A percentile compares a stretch with the other conserved stretches of the same genome.
Conservation (phyloP, 2,797 vertebrate species). For the Sebastes trivittatus region DNA sequence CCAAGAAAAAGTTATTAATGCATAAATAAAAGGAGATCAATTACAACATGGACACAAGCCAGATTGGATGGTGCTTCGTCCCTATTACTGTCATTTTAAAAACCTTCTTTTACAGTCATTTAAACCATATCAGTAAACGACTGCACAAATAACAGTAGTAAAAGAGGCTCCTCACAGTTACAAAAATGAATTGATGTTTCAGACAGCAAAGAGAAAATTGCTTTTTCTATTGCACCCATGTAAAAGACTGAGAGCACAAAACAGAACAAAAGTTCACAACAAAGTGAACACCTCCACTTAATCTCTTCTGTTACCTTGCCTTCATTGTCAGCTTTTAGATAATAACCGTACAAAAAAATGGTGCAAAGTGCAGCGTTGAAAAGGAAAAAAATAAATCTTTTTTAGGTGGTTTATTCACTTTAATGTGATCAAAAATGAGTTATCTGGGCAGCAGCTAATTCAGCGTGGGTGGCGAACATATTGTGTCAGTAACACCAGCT, state of each 20-base stretch:
- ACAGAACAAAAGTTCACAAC: background rate
- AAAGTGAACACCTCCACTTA: background rate
- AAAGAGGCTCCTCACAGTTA: background rate
- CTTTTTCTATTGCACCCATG: background rate
- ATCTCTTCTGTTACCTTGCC: background rate
- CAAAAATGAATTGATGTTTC: background rate
- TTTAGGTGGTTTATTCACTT: background rate
- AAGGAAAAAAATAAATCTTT: background rate
- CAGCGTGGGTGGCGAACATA: slow-evolving; percentile 37
- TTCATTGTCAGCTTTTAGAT: background rate
- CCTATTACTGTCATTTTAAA: background rate
- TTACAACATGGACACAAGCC: background rate
- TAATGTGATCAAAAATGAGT: background rate
- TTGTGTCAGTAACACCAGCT: slow-evolving; percentile 35
- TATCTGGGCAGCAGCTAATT: background rate
- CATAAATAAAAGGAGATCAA: background rate
- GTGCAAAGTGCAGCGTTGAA: background rate
- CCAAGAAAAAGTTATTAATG: background rate
- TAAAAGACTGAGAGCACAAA: background rate
- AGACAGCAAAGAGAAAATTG: background rate
- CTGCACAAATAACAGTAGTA: background rate
- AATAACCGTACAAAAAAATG: background rate
- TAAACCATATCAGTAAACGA: background rate
- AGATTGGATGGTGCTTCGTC: background rate
- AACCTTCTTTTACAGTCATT: background rate